phyloP scores from a whole-genome alignment of 2,113 vertebrate genomes.

The Stomatorhinus ivindoensis region DNA sequence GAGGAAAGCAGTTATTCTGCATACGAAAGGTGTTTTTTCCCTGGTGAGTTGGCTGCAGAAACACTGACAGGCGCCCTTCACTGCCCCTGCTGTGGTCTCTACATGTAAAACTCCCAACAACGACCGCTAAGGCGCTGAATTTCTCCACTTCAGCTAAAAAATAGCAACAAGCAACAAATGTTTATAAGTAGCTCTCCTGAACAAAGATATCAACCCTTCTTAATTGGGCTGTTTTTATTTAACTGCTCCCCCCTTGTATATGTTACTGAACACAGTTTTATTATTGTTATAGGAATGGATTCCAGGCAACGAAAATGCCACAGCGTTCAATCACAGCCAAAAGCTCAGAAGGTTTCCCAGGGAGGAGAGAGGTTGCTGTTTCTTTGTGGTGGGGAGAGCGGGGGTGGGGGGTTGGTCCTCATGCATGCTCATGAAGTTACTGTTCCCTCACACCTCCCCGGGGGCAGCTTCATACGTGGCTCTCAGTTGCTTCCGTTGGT shows the following conservation, averaged over 20 bases:
- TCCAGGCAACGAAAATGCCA: conserved; percentile 56
- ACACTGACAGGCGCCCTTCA: not conserved
- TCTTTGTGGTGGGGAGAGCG: not conserved
- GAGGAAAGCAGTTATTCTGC: not conserved
- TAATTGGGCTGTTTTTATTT: conserved; percentile 49
- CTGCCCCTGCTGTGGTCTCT: not conserved
- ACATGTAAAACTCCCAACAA: not conserved
- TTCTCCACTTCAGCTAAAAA: not conserved
- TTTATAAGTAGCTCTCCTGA: not conserved
- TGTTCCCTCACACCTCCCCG: conserved; percentile 41
- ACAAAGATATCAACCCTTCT: conserved; percentile 40
- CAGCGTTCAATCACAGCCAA: conserved; percentile 61
- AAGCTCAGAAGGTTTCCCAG: conserved; percentile 5
- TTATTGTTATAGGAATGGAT: conserved; percentile 74
- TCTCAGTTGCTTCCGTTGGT: conserved; percentile 60
- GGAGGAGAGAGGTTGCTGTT: not conserved
- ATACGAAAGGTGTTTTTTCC: not conserved
- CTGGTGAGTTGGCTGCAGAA: not conserved
- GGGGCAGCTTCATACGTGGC: conserved; percentile 57
- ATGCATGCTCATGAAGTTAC: not conserved
- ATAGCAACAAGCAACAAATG: not conserved
- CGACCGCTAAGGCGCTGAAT: not conserved
- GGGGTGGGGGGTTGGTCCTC: not conserved
- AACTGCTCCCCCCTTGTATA: conserved; percentile 14
- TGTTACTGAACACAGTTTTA: conserved; percentile 67